A percentile compares a stretch with the other conserved stretches of the same genome.
Evolutionary conservation across 2,888 invertebrate genomes (phyloP).

Genomic region (Cephus spinipes): DNA sequence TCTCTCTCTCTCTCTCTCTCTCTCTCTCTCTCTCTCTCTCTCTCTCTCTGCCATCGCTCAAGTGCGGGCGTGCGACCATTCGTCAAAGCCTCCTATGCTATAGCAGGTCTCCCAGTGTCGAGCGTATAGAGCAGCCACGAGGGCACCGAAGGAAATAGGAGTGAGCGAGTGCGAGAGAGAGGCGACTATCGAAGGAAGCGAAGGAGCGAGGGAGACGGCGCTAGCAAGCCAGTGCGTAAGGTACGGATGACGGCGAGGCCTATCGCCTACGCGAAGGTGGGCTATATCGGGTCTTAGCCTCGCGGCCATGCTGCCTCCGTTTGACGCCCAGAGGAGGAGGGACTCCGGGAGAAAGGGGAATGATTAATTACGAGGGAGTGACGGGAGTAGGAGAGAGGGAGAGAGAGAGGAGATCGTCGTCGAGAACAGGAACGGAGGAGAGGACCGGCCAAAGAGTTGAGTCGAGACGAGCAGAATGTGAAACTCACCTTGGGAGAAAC

Average conservation of each 20-base stretch:
- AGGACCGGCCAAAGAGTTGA: slow-evolving; percentile 32
- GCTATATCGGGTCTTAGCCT: slow-evolving; percentile 33
- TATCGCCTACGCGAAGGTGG: slow-evolving; percentile 16
- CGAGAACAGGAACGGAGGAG: slow-evolving; percentile 20
- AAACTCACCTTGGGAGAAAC: slow-evolving; percentile 38
- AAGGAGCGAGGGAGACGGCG: slow-evolving; percentile 12
- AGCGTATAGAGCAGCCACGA: slow-evolving; percentile 22
- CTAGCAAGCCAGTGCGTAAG: slow-evolving; percentile 16
- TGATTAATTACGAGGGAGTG: slow-evolving; percentile 65
- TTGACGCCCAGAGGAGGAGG: slow-evolving; percentile 38
- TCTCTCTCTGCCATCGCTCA: slow-evolving; percentile 12
- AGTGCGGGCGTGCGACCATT: slow-evolving; percentile 21
- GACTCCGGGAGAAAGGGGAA: slow-evolving; percentile 50
- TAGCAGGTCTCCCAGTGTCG: slow-evolving; percentile 14
- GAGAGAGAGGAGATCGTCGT: slow-evolving; percentile 14
- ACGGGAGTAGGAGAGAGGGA: slow-evolving; percentile 48
- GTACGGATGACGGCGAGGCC: not conserved
- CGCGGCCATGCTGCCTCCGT: slow-evolving; percentile 52
- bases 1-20: slow-evolving; percentile 9
- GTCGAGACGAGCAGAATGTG: slow-evolving; percentile 38
- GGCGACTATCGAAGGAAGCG: not conserved
- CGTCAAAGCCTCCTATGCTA: slow-evolving; percentile 22
- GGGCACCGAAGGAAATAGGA: not conserved
- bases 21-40: not conserved
- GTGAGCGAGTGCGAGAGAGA: slow-evolving; percentile 3